These are phyloP conservation scores for Heterohyrax brucei DNA, from an alignment of 2,797 vertebrate species.

Conservation along the genomic window DNA sequence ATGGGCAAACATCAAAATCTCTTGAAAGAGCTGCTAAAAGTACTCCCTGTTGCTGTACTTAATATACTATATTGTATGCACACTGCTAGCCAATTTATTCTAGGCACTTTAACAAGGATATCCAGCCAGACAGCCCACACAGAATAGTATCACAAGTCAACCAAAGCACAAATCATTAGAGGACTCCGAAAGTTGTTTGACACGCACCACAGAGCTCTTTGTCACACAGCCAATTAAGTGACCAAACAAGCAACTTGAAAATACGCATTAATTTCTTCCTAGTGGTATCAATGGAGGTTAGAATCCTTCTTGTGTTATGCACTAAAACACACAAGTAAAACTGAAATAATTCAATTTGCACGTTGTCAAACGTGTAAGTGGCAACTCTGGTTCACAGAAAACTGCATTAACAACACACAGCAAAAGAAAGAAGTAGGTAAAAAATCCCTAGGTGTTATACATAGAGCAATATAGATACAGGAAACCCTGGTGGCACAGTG, in stretches of 20 bases:
- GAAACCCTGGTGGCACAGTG: no score
- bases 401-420: conserved; percentile 65
- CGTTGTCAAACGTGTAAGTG: conserved; percentile 80
- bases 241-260: conserved; percentile 90
- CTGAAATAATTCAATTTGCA: conserved; percentile 86
- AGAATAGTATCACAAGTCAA: conserved; percentile 87
- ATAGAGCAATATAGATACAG: neutral
- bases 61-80: conserved; percentile 88
- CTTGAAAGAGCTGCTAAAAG: conserved; percentile 88
- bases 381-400: conserved; percentile 76
- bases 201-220: conserved; percentile 88
- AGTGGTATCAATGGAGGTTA: conserved; percentile 87
- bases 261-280: conserved; percentile 90
- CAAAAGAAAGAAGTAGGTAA: conserved; percentile 80
- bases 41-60: conserved; percentile 89
- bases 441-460: conserved; percentile 69
- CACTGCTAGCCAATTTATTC: conserved; percentile 90
- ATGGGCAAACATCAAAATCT: conserved; percentile 88
- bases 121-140: conserved; percentile 84
- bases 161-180: conserved; percentile 89
- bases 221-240: conserved; percentile 91
- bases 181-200: conserved; percentile 89
- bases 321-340: conserved; percentile 82
- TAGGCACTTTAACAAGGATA: conserved; percentile 89
- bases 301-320: conserved; percentile 82